These are phyloP conservation scores for Caenorhabditis tropicalis DNA, from an alignment of 1,140 invertebrate species.

Conservation along the genomic window DNA sequence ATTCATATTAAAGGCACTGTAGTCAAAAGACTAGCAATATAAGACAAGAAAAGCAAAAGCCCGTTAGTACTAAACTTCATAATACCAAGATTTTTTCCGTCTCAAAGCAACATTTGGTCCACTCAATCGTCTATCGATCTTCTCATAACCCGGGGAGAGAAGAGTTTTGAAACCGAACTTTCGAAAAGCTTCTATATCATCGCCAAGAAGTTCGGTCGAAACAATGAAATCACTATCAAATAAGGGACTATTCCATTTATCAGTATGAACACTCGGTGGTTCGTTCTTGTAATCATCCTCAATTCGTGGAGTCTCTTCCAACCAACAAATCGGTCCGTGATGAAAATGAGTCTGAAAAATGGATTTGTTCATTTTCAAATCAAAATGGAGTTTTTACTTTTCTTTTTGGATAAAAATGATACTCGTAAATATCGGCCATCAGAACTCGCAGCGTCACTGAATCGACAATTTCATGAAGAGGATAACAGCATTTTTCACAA, in stretches of 20 bases:
- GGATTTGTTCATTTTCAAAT: neutral
- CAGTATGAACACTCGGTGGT: neutral
- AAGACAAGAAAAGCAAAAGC: neutral
- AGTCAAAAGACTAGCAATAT: neutral
- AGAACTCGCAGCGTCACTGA: conserved; percentile 61
- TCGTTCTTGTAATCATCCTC: conserved; percentile 59
- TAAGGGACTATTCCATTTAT: neutral
- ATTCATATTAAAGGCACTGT: neutral
- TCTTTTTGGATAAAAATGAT: conserved; percentile 60
- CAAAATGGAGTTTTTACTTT: conserved; percentile 21
- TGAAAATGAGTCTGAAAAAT: conserved; percentile 42
- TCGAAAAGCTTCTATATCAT: neutral
- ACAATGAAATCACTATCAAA: neutral
- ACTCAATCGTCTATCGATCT: neutral
- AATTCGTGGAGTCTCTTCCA: conserved; percentile 54
- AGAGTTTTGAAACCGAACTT: conserved; percentile 41
- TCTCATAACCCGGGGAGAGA: neutral
- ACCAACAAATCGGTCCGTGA: conserved; percentile 61
- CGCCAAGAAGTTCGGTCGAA: neutral
- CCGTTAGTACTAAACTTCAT: conserved; percentile 26
- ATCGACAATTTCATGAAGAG: conserved; percentile 57
- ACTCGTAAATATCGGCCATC: conserved; percentile 61
- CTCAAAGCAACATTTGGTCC: neutral
- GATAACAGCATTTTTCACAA: conserved; percentile 61
- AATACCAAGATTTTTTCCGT: conserved; percentile 45